Percentiles rank a stretch among this genome's conserved stretches.
Conservation (phyloP, 2,888 invertebrate species). For the Scaptomyza tumidula region DNA sequence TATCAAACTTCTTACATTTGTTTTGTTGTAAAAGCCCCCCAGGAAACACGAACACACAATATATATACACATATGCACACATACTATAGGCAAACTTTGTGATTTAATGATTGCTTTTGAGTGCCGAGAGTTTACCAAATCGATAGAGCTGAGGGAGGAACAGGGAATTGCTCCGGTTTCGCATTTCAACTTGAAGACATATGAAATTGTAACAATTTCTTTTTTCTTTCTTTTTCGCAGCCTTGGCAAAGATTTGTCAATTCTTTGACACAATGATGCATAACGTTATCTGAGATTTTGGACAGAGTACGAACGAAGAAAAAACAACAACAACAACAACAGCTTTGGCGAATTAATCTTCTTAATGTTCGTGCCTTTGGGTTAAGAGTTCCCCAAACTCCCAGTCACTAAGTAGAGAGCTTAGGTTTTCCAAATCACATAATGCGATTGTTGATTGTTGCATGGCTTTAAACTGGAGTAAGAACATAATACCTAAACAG, state of each 20-base stretch:
- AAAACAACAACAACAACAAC: conserved; percentile 45
- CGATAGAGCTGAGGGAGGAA: conserved; percentile 46
- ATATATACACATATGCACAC: neutral
- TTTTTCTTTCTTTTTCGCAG: conserved; percentile 19
- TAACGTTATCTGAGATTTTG: conserved; percentile 76
- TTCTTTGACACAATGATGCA: conserved; percentile 77
- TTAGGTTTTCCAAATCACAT: conserved; percentile 68
- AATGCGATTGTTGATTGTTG: conserved; percentile 65
- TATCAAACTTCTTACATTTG: conserved; percentile 78
- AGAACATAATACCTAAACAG: neutral
- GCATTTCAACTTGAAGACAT: conserved; percentile 65
- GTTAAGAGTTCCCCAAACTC: conserved; percentile 32
- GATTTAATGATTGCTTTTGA: conserved; percentile 75
- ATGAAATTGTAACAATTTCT: conserved; percentile 62
- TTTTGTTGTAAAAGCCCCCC: conserved; percentile 67
- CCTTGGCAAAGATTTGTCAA: conserved; percentile 70
- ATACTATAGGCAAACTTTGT: conserved; percentile 46
- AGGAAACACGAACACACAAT: conserved; percentile 4
- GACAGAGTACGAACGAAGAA: conserved; percentile 9
- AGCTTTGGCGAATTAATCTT: conserved; percentile 79
- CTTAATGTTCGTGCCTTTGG: conserved; percentile 72
- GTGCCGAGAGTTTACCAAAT: conserved; percentile 49
- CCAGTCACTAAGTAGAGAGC: conserved; percentile 53
- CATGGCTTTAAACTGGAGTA: conserved; percentile 37
- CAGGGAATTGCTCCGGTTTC: conserved; percentile 54